These are phyloP conservation scores for Phasianus colchicus DNA, from an alignment of 2,113 vertebrate genomes.

Conservation along the genomic window DNA sequence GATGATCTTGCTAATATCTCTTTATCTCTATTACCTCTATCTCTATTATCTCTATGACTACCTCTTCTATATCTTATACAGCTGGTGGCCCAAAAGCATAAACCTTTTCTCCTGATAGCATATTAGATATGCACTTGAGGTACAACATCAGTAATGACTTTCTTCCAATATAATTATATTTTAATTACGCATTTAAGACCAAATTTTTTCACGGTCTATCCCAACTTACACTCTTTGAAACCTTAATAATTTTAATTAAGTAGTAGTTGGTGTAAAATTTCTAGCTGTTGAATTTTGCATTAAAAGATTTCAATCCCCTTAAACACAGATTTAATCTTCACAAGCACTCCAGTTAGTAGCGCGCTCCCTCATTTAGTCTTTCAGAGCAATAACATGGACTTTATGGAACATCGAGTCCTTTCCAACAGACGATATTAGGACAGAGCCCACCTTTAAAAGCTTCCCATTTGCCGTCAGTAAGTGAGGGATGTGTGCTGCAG, in stretches of 20 bases:
- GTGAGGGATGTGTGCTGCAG: not conserved
- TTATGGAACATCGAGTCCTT: not conserved
- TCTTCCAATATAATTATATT: slow-evolving; percentile 61
- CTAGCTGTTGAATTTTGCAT: slow-evolving; percentile 45
- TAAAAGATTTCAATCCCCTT: slow-evolving; percentile 45
- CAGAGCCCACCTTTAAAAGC: not conserved
- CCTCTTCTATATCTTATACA: not conserved
- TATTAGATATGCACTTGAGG: slow-evolving; percentile 62
- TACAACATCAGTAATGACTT: slow-evolving; percentile 63
- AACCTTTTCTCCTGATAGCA: slow-evolving; percentile 39
- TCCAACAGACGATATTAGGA: not conserved
- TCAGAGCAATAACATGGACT: not conserved
- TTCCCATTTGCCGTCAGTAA: not conserved
- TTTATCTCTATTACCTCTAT: slow-evolving; percentile 12
- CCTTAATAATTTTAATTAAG: slow-evolving; percentile 63
- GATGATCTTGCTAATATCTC: slow-evolving; percentile 10
- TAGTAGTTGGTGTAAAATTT: slow-evolving; percentile 34
- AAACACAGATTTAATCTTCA: slow-evolving; percentile 41
- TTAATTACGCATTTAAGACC: slow-evolving; percentile 67
- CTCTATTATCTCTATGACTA: slow-evolving; percentile 9
- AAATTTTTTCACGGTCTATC: slow-evolving; percentile 52
- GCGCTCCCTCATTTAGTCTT: not conserved
- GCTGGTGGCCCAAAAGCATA: slow-evolving; percentile 3
- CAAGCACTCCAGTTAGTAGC: not conserved
- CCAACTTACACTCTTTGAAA: slow-evolving; percentile 54